phyloP scores from a whole-genome alignment of 64 coral and sea anemone species.

The Anthopleura sola region DNA sequence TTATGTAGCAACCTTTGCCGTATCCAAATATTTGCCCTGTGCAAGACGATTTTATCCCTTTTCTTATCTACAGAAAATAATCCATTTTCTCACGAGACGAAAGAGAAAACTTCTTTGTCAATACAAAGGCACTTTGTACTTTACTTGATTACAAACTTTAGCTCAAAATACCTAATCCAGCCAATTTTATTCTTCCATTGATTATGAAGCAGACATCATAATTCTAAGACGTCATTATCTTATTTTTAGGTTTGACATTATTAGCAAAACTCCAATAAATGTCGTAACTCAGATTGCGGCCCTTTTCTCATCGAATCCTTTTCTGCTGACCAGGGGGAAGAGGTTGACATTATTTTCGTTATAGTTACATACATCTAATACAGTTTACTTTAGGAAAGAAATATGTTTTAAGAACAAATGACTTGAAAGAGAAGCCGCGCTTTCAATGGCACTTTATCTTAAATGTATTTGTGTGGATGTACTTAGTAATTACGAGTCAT shows the following conservation, averaged over 20 bases:
- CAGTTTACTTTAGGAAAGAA: not conserved
- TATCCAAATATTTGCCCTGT: not conserved
- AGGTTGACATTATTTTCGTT: not conserved
- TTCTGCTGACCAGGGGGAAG: not conserved
- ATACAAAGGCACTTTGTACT: not conserved
- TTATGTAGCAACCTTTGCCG: not conserved
- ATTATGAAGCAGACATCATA: not conserved
- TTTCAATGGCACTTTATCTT: not conserved
- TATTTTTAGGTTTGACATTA: too few relatives aligned
- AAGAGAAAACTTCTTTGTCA: not conserved
- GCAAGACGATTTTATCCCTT: not conserved
- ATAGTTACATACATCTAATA: not conserved
- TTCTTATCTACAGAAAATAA: not conserved
- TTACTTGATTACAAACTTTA: not conserved
- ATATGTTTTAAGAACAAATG: not conserved
- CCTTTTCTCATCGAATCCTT: not conserved
- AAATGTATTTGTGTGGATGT: not conserved
- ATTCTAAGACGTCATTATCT: not conserved
- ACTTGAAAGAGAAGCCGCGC: not conserved
- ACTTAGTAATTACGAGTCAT: not conserved
- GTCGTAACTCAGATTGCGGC: not conserved
- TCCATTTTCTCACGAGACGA: not conserved
- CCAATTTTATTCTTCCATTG: not conserved
- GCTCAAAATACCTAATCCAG: not conserved
- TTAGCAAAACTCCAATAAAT: too few relatives aligned